Percentiles rank a stretch among this genome's conserved stretches.
Evolutionary conservation across 2,797 vertebrate genomes (phyloP).

Genomic region (Gallinago stenura): DNA sequence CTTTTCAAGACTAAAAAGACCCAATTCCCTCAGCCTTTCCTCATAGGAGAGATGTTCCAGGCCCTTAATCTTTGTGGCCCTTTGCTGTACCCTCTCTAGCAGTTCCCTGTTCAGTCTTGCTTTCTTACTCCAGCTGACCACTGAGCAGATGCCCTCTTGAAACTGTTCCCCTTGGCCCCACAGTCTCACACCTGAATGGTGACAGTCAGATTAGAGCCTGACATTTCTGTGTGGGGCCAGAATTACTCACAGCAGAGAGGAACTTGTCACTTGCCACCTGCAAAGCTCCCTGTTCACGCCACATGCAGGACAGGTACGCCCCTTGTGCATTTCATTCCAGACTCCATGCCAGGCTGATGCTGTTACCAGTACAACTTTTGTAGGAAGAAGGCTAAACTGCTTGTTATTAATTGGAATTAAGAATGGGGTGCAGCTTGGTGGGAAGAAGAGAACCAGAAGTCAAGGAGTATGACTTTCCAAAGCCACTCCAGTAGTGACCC

Average conservation of each 20-base stretch:
- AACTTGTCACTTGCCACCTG: neutral
- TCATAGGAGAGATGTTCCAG: no score
- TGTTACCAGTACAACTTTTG: neutral
- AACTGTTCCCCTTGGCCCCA: neutral
- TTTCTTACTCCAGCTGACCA: neutral
- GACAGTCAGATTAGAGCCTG: neutral
- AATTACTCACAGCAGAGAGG: neutral
- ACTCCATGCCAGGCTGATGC: neutral
- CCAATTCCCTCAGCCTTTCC: no score
- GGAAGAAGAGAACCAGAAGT: neutral
- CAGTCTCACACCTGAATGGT: neutral
- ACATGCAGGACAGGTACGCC: fast-evolving
- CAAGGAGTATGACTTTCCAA: neutral
- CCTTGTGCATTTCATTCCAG: neutral
- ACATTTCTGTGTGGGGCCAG: neutral
- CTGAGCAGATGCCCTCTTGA: neutral
- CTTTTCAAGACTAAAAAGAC: no score
- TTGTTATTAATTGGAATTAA: neutral
- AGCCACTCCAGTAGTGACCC: neutral
- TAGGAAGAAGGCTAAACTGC: neutral
- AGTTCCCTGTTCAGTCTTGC: neutral
- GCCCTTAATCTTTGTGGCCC: no score
- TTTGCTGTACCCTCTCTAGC: no score
- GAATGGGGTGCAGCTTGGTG: neutral
- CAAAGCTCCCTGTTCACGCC: neutral